A percentile compares a stretch with the other conserved stretches of the same genome.
Evolutionary conservation across 2,113 vertebrate genomes (phyloP).

Genomic region (Danio rerio): DNA sequence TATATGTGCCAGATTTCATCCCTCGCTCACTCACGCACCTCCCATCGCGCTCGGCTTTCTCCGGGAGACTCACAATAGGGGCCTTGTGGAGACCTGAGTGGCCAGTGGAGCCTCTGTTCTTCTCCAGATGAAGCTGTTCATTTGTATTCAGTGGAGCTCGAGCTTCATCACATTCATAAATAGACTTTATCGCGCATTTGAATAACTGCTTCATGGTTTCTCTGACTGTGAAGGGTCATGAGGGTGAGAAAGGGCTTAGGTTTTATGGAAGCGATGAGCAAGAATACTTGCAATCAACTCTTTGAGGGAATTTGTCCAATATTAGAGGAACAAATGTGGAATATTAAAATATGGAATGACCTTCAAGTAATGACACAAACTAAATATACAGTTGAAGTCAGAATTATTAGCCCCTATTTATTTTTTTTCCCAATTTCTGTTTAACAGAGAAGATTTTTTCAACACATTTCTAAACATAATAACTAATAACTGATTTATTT

Average conservation of each 20-base stretch:
- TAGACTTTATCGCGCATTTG: constrained; percentile 47
- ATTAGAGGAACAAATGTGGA: too few species aligned
- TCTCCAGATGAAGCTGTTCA: constrained; percentile 61
- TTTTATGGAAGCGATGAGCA: neutral
- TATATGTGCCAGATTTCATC: constrained; percentile 47
- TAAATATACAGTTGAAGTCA: too few species aligned
- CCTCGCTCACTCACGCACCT: constrained; percentile 48
- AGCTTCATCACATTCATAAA: constrained; percentile 53
- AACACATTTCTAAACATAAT: too few species aligned
- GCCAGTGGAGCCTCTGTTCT: constrained; percentile 53
- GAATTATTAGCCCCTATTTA: too few species aligned
- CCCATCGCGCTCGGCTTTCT: constrained; percentile 42
- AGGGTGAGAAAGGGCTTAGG: neutral
- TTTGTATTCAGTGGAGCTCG: constrained; percentile 69
- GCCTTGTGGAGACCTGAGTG: constrained; percentile 66
- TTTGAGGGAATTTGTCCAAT: neutral
- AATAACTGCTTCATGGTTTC: constrained; percentile 33
- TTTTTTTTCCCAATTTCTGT: too few species aligned
- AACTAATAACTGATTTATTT: too few species aligned
- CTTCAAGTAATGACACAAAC: too few species aligned
- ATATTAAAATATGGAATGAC: too few species aligned
- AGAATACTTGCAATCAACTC: neutral
- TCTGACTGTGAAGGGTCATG: neutral
- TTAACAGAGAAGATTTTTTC: too few species aligned
- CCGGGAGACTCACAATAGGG: constrained; percentile 61